Conservation (phyloP, 1,140 invertebrate species). For the Papilio polyxenes region DNA sequence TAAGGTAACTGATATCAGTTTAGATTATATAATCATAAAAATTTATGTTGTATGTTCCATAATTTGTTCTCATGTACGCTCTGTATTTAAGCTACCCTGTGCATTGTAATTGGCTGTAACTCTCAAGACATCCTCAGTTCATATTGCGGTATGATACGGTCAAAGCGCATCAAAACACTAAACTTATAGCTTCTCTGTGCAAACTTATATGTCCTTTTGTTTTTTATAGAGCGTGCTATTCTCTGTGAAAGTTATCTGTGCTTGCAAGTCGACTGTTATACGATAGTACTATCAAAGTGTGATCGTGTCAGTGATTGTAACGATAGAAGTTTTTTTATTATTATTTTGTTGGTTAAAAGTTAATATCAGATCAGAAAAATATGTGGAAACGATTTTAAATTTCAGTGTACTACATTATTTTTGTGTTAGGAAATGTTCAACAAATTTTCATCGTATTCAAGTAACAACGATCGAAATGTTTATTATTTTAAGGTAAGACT, state of each 20-base stretch:
- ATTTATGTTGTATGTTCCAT: too few species aligned
- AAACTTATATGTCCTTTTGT: conserved; percentile 6
- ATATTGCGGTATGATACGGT: conserved; percentile 44
- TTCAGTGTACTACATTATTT: background rate
- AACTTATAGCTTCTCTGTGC: conserved; percentile 18
- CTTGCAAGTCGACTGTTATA: background rate
- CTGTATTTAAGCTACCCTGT: conserved; percentile 40
- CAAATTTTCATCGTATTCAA: conserved; percentile 45
- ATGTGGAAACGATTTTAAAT: background rate
- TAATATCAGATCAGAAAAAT: background rate
- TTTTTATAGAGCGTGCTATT: background rate
- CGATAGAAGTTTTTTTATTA: background rate
- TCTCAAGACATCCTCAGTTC: conserved; percentile 46
- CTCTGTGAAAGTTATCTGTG: background rate
- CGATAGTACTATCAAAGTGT: background rate
- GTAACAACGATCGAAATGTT: conserved; percentile 45
- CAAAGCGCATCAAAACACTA: conserved; percentile 42
- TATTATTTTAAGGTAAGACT: conserved; percentile 57
- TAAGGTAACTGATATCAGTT: too few species aligned
- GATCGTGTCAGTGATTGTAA: background rate
- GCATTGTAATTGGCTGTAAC: conserved; percentile 45
- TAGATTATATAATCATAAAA: too few species aligned
- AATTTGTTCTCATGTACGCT: conserved; percentile 1
- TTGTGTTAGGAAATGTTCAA: conserved; percentile 52
- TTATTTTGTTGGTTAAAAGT: background rate